Conservation (phyloP, 2,113 vertebrate genomes). For the Felis catus region F.catus_Fca126_mat1.0 CM031412.1:100589001-100589500, state of each 20-base stretch:
- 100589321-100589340: background rate
- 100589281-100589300: background rate
- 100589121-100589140: background rate
- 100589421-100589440: background rate
- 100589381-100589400: background rate
- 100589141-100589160: slow-evolving; percentile 14
- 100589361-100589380: slow-evolving; percentile 7
- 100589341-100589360: background rate
- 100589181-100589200: background rate
- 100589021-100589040: background rate
- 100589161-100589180: slow-evolving; percentile 21
- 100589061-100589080: background rate
- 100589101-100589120: background rate
- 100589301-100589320: slow-evolving; percentile 35
- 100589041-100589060: background rate
- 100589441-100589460: background rate
- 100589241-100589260: background rate
- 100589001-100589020: background rate
- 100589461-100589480: background rate
- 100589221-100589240: background rate
- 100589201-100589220: background rate
- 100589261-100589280: background rate
- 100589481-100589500: background rate
- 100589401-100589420: background rate
- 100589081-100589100: background rate